phyloP scores from a whole-genome alignment of 2,113 vertebrate species.

The Agapornis roseicollis region DNA sequence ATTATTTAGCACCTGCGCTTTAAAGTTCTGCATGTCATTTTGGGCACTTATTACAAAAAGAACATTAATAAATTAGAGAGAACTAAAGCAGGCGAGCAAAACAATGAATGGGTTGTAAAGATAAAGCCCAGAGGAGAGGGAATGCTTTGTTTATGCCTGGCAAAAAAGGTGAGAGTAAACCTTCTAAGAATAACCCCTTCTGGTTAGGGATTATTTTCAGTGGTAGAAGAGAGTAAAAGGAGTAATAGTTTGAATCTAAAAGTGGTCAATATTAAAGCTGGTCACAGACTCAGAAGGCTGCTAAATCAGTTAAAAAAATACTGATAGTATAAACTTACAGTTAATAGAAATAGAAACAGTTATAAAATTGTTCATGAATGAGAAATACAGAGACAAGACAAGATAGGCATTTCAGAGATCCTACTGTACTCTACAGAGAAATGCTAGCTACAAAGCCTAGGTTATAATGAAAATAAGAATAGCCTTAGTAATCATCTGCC shows the following conservation, averaged over 20 bases:
- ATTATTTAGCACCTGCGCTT: constrained; percentile 45
- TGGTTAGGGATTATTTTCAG: constrained; percentile 1
- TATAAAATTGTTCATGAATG: not conserved
- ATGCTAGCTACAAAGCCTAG: not conserved
- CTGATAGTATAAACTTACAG: not conserved
- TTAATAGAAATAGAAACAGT: not conserved
- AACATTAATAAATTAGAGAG: constrained; percentile 33
- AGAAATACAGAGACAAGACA: not conserved
- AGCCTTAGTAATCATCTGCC: not conserved
- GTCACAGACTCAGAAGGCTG: not conserved
- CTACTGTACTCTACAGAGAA: not conserved
- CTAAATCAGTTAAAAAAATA: not conserved
- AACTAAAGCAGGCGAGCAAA: constrained; percentile 15
- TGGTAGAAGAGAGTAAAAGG: not conserved
- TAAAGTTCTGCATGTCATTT: constrained; percentile 10
- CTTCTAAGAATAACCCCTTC: not conserved
- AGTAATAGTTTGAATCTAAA: not conserved
- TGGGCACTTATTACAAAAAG: constrained; percentile 32
- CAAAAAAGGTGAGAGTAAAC: not conserved
- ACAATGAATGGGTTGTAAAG: not conserved
- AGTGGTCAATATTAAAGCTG: not conserved
- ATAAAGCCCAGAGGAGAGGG: not conserved
- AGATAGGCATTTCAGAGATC: not conserved
- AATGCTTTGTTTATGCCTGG: not conserved
- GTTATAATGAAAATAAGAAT: not conserved